Evolutionary conservation across 2,113 vertebrate genomes (phyloP), one percentile per base, ranked within the genome.

Genomic region (Globicephala melas): DNA sequence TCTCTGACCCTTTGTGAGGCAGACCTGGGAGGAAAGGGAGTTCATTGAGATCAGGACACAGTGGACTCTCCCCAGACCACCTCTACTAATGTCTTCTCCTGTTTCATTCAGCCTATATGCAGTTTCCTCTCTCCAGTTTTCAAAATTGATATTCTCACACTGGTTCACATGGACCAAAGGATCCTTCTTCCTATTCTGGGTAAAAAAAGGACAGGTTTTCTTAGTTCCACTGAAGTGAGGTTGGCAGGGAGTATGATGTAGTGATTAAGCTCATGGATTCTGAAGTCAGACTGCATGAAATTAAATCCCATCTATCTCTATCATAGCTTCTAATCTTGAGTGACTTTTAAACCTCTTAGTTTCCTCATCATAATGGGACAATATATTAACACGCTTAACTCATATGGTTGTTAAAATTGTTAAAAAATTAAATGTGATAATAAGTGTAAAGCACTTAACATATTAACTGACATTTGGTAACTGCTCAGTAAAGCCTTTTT

Each of bases 381-480:
- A 53, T 41, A 70, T 44, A 77, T 31, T 88, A 70, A 53, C 15
- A 10, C 26, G 23, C 53, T 74, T 84, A 87, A 71, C 36, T 65
- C 62, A 77, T 14, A 33, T 38, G 50, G 36, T 15, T 67, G 62
- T 88, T 89, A 81, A 85, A 94, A 81, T 15, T 85, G 10, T 53
- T 85, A 33, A 63, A 83, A 80, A 63, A 62, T 47, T 90, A 81
- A 95, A 60, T 62, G n/a, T 89, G 67, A 92, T 81, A 53, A 38
- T 58, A 86, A 26, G 53, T 74, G 41, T 55, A 92, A 96, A 81
- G 25, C 41, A 41, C 8, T 74, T 85, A 96, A 65, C 53, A 76
- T 79, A 74, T 70, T 93, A 89, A 70, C 20, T 81, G 53, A 68
- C 25, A 93, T 53, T 92, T 96, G 60, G 68, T 96, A 55, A 21